Evolutionary conservation across 2,888 invertebrate species (phyloP).

Genomic region (Chrysolina haemoptera): DNA sequence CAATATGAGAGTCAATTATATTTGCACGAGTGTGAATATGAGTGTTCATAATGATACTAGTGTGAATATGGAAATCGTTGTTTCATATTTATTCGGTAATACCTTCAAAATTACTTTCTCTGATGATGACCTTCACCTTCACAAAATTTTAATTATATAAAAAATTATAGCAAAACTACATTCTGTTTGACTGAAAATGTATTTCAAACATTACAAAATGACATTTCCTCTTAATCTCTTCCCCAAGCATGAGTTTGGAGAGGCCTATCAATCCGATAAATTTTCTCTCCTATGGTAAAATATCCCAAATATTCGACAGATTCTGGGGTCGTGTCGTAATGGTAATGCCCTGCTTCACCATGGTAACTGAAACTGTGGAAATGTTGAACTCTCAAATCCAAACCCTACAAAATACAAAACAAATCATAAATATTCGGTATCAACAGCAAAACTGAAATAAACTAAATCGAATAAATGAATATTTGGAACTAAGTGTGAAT

Average conservation of each 20-base stretch:
- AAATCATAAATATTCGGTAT: conserved; percentile 4
- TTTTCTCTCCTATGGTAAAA: conserved; percentile 83
- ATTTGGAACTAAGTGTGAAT: too few species aligned
- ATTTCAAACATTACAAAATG: background rate
- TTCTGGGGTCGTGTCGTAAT: conserved; percentile 93
- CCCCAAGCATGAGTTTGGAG: conserved; percentile 78
- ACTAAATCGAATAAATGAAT: background rate
- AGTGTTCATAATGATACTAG: too few species aligned
- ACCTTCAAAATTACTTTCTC: too few species aligned
- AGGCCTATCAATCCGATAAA: conserved; percentile 85
- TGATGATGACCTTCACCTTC: too few species aligned
- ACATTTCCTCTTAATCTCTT: conserved; percentile 72
- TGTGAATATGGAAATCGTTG: too few species aligned
- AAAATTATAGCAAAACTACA: background rate
- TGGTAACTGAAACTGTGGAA: conserved; percentile 92
- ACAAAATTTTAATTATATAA: background rate
- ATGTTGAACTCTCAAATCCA: conserved; percentile 94
- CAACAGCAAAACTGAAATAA: background rate
- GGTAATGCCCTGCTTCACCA: conserved; percentile 96
- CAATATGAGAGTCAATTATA: too few species aligned
- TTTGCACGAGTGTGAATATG: too few species aligned
- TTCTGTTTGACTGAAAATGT: too few species aligned
- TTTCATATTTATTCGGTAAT: too few species aligned
- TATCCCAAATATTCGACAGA: conserved; percentile 92
- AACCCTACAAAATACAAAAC: conserved; percentile 74